These are phyloP conservation scores for Agrilus planipennis DNA, from an alignment of 1,140 invertebrate species.

Conservation along the genomic window DNA sequence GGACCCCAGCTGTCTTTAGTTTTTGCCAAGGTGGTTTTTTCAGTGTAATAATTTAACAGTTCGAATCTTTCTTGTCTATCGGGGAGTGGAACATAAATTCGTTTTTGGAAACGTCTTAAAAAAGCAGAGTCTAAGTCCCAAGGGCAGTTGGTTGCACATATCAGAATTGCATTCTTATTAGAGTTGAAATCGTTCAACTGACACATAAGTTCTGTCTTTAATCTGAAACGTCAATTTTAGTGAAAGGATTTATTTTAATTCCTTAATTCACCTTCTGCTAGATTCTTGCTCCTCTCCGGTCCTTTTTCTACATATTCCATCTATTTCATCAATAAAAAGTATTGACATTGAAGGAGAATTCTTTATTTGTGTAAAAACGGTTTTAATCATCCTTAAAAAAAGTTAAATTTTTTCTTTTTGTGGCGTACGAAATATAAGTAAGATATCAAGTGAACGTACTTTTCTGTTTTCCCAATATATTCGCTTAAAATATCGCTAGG, in stretches of 20 bases:
- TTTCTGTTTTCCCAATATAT: slow-evolving; percentile 47
- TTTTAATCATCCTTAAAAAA: slow-evolving; percentile 34
- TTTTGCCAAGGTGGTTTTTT: slow-evolving; percentile 12
- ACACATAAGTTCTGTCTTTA: slow-evolving; percentile 44
- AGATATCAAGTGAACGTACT: slow-evolving; percentile 34
- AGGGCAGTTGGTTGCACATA: slow-evolving; percentile 52
- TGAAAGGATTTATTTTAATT: too few relatives aligned
- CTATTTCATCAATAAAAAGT: slow-evolving; percentile 49
- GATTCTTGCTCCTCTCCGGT: slow-evolving; percentile 39
- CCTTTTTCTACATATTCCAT: slow-evolving; percentile 42
- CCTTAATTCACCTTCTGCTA: slow-evolving; percentile 36
- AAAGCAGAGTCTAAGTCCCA: slow-evolving; percentile 53
- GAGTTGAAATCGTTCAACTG: slow-evolving; percentile 38
- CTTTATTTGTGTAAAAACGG: slow-evolving; percentile 36
- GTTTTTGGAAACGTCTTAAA: slow-evolving; percentile 44
- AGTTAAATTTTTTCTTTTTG: slow-evolving; percentile 1
- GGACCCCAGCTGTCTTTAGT: slow-evolving; percentile 26
- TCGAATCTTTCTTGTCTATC: slow-evolving; percentile 29
- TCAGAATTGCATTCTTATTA: slow-evolving; percentile 35
- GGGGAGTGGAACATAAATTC: slow-evolving; percentile 46
- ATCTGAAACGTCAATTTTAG: slow-evolving; percentile 21
- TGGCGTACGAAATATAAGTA: background rate
- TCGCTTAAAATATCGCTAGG: slow-evolving; percentile 41
- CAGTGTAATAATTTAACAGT: slow-evolving; percentile 19
- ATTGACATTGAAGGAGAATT: slow-evolving; percentile 31